A percentile compares a stretch with the other conserved stretches of the same genome.
These are phyloP conservation scores for Bradynema listronoti DNA, from an alignment of 1,140 invertebrate genomes.

Conservation along the genomic window DNA sequence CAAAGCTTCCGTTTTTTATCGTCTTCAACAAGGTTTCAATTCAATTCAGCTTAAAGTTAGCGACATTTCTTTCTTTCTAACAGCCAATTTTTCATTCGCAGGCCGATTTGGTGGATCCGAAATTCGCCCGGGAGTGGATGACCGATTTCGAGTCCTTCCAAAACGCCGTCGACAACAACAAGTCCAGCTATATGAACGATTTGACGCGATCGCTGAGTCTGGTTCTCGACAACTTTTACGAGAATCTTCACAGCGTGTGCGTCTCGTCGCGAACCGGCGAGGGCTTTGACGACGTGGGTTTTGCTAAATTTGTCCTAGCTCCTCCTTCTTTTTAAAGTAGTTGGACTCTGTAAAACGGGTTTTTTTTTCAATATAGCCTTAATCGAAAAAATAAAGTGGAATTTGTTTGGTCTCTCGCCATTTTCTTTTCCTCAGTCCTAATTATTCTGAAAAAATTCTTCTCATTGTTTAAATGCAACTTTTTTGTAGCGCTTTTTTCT, in stretches of 20 bases:
- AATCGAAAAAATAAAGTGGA: no score
- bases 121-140: slow-evolving; percentile 93
- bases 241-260: slow-evolving; percentile 45
- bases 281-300: slow-evolving; percentile 53
- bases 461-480: no score
- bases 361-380: no score
- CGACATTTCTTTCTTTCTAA: slow-evolving; percentile 14
- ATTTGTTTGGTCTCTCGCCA: no score
- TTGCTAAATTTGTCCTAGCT: no score
- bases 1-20: slow-evolving; percentile 86
- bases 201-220: slow-evolving; percentile 84
- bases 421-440: no score
- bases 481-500: no score
- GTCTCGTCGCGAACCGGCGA: slow-evolving; percentile 54
- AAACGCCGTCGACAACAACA: slow-evolving; percentile 66
- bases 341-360: no score
- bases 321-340: no score
- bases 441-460: no score
- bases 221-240: slow-evolving; percentile 90
- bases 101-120: slow-evolving; percentile 79
- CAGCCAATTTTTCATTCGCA: slow-evolving; percentile 59
- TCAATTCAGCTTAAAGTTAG: not conserved
- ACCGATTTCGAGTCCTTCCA: slow-evolving; percentile 87
- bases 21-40: slow-evolving; percentile 91
- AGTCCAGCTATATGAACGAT: slow-evolving; percentile 60